Evolutionary conservation across 2,113 vertebrate genomes (phyloP).

Genomic region (Ursus arctos): DNA sequence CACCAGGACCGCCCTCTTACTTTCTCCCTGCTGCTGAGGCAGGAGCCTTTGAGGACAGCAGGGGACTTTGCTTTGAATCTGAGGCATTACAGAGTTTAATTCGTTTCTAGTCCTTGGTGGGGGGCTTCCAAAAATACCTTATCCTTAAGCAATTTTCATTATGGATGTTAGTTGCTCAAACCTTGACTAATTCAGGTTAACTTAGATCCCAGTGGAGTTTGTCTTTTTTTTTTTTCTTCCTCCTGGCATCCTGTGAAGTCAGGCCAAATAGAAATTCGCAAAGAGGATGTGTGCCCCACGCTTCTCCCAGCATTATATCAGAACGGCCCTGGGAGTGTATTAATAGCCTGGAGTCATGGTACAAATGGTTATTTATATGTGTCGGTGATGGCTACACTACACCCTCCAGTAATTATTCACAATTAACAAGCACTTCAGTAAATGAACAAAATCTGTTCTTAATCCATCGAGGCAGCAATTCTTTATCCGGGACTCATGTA

Average conservation of each 20-base stretch:
- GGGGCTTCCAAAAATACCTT: constrained; percentile 82
- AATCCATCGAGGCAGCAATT: constrained; percentile 71
- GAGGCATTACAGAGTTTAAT: constrained; percentile 77
- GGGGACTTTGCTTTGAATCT: constrained; percentile 81
- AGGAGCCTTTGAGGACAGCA: constrained; percentile 81
- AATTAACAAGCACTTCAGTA: constrained; percentile 82
- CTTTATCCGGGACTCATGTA: constrained; percentile 66
- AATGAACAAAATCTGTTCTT: constrained; percentile 77
- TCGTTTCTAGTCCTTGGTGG: constrained; percentile 64
- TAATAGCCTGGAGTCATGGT: constrained; percentile 68
- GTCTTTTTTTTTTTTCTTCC: constrained; percentile 17
- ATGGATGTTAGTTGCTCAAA: constrained; percentile 83
- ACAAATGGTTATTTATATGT: constrained; percentile 79
- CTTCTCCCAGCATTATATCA: not conserved
- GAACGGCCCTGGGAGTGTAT: constrained; percentile 55
- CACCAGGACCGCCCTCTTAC: not conserved
- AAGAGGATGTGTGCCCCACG: constrained; percentile 21
- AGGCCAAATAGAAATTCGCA: constrained; percentile 82
- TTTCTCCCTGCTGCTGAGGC: constrained; percentile 70
- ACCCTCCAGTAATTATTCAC: constrained; percentile 80
- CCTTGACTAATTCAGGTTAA: constrained; percentile 84
- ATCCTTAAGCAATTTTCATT: constrained; percentile 84
- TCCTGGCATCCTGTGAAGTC: constrained; percentile 80
- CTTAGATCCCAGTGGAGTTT: constrained; percentile 73
- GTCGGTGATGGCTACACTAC: constrained; percentile 71